A percentile compares a stretch with the other conserved stretches of the same genome.
These are phyloP conservation scores for Drosophila pruinosa DNA, from an alignment of 1,140 invertebrate genomes.

Conservation along the genomic window DNA sequence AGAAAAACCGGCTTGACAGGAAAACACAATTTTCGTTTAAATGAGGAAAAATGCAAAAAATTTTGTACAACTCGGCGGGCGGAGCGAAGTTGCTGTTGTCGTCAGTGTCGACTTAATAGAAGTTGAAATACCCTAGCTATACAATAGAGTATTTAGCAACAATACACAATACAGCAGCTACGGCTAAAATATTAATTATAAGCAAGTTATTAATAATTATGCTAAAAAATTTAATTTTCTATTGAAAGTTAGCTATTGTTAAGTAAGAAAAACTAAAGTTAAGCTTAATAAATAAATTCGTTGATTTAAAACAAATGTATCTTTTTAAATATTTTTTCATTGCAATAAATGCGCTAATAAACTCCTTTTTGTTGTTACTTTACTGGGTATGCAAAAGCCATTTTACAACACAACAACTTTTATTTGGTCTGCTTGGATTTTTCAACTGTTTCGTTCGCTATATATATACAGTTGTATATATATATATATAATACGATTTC, in stretches of 20 bases:
- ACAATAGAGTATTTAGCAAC: not conserved
- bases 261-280: too few relatives aligned
- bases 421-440: constrained; percentile 2
- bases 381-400: constrained; percentile 13
- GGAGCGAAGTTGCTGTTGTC: constrained; percentile 19
- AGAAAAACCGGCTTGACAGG: constrained; percentile 74
- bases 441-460: constrained; percentile 4
- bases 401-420: not conserved
- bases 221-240: too few relatives aligned
- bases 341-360: too few relatives aligned
- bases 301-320: too few relatives aligned
- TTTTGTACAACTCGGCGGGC: constrained; percentile 24
- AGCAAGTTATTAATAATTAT: too few relatives aligned
- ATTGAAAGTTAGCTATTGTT: too few relatives aligned
- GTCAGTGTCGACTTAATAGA: not conserved
- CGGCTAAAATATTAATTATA: too few relatives aligned
- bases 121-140: not conserved
- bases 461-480: constrained; percentile 1
- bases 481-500: constrained; percentile 7
- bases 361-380: too few relatives aligned
- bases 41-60: constrained; percentile 71
- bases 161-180: too few relatives aligned
- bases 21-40: constrained; percentile 77
- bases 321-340: too few relatives aligned
- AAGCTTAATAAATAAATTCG: too few relatives aligned